Conservation (phyloP, 2,888 invertebrate genomes). For the Nematopogon swammerdamellus region DNA sequence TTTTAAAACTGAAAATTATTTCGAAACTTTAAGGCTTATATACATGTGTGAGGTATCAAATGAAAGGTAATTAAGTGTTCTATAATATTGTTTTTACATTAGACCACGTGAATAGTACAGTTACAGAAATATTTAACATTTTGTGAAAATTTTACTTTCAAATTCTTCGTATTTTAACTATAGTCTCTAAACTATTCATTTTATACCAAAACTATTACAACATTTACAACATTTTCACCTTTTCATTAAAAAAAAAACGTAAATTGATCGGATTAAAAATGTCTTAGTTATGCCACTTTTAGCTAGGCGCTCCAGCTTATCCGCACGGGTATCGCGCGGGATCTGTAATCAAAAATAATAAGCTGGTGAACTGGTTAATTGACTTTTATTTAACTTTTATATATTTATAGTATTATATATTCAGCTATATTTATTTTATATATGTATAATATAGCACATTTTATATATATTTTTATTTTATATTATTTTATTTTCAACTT, state of each 20-base stretch:
- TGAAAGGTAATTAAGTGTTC: conserved; percentile 2
- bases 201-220: not conserved
- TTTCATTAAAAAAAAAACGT: not conserved
- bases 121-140: not conserved
- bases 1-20: not conserved
- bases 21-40: too few relatives aligned
- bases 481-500: too few relatives aligned
- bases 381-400: too few relatives aligned
- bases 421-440: too few relatives aligned
- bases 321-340: too few relatives aligned
- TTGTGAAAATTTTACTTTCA: conserved; percentile 1
- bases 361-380: too few relatives aligned
- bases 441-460: too few relatives aligned
- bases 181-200: conserved; percentile 2
- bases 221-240: not conserved
- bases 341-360: too few relatives aligned
- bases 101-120: not conserved
- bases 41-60: not conserved
- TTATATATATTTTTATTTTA: too few relatives aligned
- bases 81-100: not conserved
- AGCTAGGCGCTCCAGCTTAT: too few relatives aligned
- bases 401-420: too few relatives aligned
- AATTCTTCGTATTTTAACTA: not conserved
- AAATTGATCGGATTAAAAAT: conserved; percentile 1
- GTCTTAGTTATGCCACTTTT: not conserved